Evolutionary conservation across 1,140 invertebrate species (phyloP).

Genomic region (Pseudoatta argentina): DNA sequence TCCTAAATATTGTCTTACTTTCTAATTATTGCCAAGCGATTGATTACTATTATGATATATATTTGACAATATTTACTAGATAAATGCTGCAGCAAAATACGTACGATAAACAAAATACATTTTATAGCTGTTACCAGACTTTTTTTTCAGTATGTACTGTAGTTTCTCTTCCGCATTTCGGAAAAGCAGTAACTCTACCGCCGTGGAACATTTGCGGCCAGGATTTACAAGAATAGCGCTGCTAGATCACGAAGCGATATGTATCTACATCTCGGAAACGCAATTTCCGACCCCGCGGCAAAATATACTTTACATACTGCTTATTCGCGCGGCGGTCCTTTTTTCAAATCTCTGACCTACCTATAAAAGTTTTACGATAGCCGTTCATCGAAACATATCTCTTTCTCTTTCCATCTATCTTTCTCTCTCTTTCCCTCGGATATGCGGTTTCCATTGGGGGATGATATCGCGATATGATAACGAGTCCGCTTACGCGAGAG

Average conservation of each 20-base stretch:
- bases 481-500: slow-evolving; percentile 13
- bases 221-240: slow-evolving; percentile 55
- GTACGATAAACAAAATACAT: too few species aligned
- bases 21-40: too few species aligned
- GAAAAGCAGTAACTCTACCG: slow-evolving; percentile 8
- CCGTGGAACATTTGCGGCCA: slow-evolving; percentile 32
- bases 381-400: background rate
- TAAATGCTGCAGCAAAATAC: too few species aligned
- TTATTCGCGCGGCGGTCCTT: background rate
- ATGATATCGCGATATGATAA: slow-evolving; percentile 48
- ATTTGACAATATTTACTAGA: too few species aligned
- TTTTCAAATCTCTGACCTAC: slow-evolving; percentile 41
- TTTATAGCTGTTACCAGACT: background rate
- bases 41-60: too few species aligned
- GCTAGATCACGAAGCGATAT: slow-evolving; percentile 30
- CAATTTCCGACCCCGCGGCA: slow-evolving; percentile 41
- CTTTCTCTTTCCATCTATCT: background rate
- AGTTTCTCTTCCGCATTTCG: slow-evolving; percentile 29
- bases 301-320: slow-evolving; percentile 23
- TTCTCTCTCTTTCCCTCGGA: background rate
- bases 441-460: background rate
- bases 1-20: too few species aligned
- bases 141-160: background rate
- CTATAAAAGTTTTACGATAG: background rate
- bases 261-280: slow-evolving; percentile 37